A percentile compares a stretch with the other conserved stretches of the same genome.
phyloP scores from a whole-genome alignment of 2,113 vertebrate species.

The Terrapene triunguis region DNA sequence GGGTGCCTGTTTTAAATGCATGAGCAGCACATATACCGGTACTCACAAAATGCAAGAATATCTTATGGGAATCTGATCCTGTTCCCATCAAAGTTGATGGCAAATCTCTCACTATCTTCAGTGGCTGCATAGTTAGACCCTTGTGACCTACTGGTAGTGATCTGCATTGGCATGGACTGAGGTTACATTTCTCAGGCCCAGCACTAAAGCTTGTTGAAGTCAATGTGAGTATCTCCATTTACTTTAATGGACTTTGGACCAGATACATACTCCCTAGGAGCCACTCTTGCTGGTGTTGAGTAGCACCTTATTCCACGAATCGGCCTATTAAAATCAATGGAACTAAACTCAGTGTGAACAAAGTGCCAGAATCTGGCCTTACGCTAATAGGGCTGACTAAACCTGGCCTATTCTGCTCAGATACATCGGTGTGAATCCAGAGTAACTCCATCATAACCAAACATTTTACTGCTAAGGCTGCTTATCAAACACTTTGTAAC shows the following conservation, averaged over 20 bases:
- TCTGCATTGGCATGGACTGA: neutral
- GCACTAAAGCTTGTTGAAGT: neutral
- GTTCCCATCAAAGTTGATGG: neutral
- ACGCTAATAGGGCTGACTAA: neutral
- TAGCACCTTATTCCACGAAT: neutral
- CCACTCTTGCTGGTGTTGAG: fast-evolving
- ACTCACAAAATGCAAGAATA: constrained; percentile 29
- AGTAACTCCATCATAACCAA: neutral
- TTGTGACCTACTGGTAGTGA: neutral
- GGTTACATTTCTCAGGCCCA: neutral
- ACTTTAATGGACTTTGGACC: neutral
- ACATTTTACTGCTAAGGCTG: neutral
- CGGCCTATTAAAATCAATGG: fast-evolving
- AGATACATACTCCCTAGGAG: neutral
- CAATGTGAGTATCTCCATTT: neutral
- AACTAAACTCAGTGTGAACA: neutral
- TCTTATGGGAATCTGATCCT: constrained; percentile 10
- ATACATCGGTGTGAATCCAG: neutral
- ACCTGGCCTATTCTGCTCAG: neutral
- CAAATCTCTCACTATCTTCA: neutral
- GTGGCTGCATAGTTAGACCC: neutral
- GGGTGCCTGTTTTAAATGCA: constrained; percentile 51
- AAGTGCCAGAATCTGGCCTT: neutral
- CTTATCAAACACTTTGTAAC: neutral
- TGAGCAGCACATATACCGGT: neutral